A percentile compares a stretch with the other conserved stretches of the same genome.
phyloP scores from a whole-genome alignment of 2,113 vertebrate genomes.

The Raja brachyura region DNA sequence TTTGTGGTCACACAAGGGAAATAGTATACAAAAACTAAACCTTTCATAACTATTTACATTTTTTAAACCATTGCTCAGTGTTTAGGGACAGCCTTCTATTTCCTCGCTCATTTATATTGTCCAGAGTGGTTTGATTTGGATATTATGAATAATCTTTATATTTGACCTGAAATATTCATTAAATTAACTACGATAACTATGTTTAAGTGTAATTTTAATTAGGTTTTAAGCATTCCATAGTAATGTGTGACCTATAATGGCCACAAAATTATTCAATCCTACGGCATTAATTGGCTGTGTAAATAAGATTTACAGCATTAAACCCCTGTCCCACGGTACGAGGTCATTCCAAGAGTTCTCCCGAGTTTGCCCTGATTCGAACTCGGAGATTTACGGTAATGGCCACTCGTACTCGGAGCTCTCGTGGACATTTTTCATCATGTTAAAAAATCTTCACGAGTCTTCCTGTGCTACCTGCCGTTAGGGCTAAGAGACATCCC shows the following conservation, averaged over 20 bases:
- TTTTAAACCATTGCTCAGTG: background rate
- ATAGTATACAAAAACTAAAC: background rate
- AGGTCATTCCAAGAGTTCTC: no score
- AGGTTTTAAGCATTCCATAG: background rate
- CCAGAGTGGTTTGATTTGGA: background rate
- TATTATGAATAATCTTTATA: background rate
- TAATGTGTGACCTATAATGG: background rate
- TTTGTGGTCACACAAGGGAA: no score
- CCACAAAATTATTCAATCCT: background rate
- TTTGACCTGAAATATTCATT: background rate
- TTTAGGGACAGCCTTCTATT: background rate
- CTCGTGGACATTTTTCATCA: no score
- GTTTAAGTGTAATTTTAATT: constrained; percentile 14
- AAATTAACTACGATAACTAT: background rate
- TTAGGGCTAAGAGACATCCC: no score
- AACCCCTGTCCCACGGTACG: no score
- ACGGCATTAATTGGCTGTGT: background rate
- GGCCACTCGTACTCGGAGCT: no score
- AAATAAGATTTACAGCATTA: background rate
- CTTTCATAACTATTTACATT: background rate
- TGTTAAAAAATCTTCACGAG: no score
- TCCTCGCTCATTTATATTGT: background rate
- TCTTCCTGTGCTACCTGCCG: no score
- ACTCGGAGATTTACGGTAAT: no score
- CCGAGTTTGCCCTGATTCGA: no score